Percentiles rank a stretch among this genome's conserved stretches.
These are phyloP conservation scores for Sceliomorpha sp. DNA, from an alignment of 2,888 invertebrate genomes.

Conservation along the genomic window DNA sequence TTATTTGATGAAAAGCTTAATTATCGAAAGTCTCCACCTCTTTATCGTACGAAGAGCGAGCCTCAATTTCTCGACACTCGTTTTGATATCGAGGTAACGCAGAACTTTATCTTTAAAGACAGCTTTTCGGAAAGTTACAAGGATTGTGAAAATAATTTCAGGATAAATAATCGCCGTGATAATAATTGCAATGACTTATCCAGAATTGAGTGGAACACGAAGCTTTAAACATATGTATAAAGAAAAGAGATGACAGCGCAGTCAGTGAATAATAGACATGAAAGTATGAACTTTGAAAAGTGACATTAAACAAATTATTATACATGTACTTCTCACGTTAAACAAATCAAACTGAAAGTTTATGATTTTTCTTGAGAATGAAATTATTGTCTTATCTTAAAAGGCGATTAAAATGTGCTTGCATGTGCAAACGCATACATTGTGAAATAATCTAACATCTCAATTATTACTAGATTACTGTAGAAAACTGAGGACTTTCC, in stretches of 20 bases:
- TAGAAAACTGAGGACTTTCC: slow-evolving; percentile 12
- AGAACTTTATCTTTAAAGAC: slow-evolving; percentile 72
- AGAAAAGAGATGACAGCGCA: slow-evolving; percentile 1
- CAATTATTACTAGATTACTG: slow-evolving; percentile 18
- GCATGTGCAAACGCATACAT: not conserved
- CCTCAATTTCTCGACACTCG: slow-evolving; percentile 68
- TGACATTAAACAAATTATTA: slow-evolving; percentile 1
- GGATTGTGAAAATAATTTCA: slow-evolving; percentile 62
- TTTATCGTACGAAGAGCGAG: slow-evolving; percentile 72
- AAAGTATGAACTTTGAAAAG: too few relatives aligned
- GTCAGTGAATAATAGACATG: too few relatives aligned
- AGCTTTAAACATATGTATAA: slow-evolving; percentile 23
- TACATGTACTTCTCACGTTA: too few relatives aligned
- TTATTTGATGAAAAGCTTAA: slow-evolving; percentile 59
- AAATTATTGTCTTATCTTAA: too few relatives aligned
- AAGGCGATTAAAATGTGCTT: too few relatives aligned
- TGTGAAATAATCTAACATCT: slow-evolving; percentile 14
- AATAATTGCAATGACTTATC: slow-evolving; percentile 52
- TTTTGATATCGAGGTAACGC: slow-evolving; percentile 71
- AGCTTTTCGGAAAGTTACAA: slow-evolving; percentile 68
- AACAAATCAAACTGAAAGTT: too few relatives aligned
- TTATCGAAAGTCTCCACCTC: slow-evolving; percentile 55
- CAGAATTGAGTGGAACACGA: slow-evolving; percentile 28
- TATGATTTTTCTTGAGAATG: too few relatives aligned
- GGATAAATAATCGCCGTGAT: slow-evolving; percentile 54